Base-by-base conservation (phyloP, 53 echinoderm and acorn worm species). In the Stichopus horrens region DNA sequence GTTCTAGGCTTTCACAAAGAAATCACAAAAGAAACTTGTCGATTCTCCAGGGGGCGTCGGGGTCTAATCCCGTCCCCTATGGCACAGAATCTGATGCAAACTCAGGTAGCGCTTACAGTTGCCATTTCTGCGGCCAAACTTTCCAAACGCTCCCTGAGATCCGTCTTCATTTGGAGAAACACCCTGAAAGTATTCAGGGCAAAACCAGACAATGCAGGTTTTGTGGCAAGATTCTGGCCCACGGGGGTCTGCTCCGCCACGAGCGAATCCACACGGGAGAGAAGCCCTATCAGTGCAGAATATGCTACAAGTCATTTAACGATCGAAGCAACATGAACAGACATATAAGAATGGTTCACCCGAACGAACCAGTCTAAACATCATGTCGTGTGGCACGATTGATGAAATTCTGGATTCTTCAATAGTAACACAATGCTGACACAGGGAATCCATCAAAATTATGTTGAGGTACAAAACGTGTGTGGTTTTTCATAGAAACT, bases 221-320 rank as follows among this genome's bases (percentile, higher is more conserved):
- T 11, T 81, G 81, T 19, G 81, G 81, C 7, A 81, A 81, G 22
- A 18, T 81, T 18, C 57, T 81, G 21, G 81, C 22, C 6, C 71
- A 71, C 58, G 81, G 81, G 53, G 58, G 81, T 21, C 56, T 55
- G 8, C 58, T 81, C 19, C 81, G 81, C 1, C 81, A 81, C 18
- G 81, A 81, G 55, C 81, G 81, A 56, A 81, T 81, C n/a, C 81
- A 81, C 81, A 81, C 81, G 14, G 81, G 81, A n/a, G 81, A 81
- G 20, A 81, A 81, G 58, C 81, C 81, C 5, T 81, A 81, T 58
- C 58, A 56, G 19, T 81, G 81, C 55, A 81, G 11, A 5, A 81
- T 81, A 9, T 81, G 81, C 56, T 56, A 21, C 14, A 81, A 56
- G 57, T 81, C 81, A 7, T 81, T 81, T 9, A 81, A 81, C 13